Evolutionary conservation across 2,888 invertebrate genomes (phyloP), one percentile per base, ranked within the genome.

Genomic region (Ophioninae sp.): DNA sequence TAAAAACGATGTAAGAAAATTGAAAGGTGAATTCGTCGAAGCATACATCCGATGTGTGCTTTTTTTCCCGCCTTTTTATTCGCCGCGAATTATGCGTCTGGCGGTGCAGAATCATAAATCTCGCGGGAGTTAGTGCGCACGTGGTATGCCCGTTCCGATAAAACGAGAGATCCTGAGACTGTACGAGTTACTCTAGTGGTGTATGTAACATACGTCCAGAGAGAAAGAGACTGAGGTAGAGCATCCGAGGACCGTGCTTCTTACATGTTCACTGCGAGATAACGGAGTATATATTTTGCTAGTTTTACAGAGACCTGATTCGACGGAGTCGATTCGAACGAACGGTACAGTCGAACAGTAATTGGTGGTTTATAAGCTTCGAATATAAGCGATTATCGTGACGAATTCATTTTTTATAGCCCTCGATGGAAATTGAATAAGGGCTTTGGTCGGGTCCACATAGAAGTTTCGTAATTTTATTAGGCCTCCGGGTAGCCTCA

Each of bases 21-120:
- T 79, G 71, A 72, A 78, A 67, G 74, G 67, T 78, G 67, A 84
- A 81, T 79, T 81, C 67, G 56, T 78, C 65, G 51, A 51, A 51
- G 71, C 78, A 51, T 74, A 59, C 59, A 67, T 10, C n/a, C 72
- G 59, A 74, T 58, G 78, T 81, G 59, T 17, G 13, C 5, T 78
- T 75, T 81, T 74, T 71, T 44, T 72, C 10, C 17, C 23, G 10
- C 37, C 67, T 77, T 41, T 78, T 71, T 71, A 64, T 78, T 56
- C 51, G 61, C 64, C 65, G 59, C 59, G 79, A 79, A 79, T 79
- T 74, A 73, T 79, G 79, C 79, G 79, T 79, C 79, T 79, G 79
- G 79, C 39, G 67, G 20, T 59, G 73, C 73, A 61, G 67, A 65
- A 67, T 74, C 79, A 67, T 79, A 79, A 79, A 79, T 79, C 73